Evolutionary conservation across 2,797 vertebrate species (phyloP).

Genomic region (Muscicapa comitata): DNA sequence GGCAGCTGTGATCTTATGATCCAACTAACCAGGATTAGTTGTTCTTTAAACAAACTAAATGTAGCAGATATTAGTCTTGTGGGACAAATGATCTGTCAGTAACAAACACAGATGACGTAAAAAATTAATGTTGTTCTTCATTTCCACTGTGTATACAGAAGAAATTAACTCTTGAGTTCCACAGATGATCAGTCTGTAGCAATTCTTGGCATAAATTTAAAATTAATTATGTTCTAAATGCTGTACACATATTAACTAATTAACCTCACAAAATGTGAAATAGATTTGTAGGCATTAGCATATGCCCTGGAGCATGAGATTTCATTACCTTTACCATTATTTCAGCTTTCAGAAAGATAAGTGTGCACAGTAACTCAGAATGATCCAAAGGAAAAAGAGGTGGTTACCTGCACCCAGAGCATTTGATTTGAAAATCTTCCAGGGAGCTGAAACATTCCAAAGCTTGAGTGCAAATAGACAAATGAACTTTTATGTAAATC

Average conservation of each 20-base stretch:
- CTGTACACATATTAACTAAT: background rate
- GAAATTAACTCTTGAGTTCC: background rate
- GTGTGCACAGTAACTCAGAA: background rate
- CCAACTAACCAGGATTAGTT: background rate
- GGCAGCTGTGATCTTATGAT: background rate
- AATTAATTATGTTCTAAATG: background rate
- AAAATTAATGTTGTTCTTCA: background rate
- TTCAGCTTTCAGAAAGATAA: background rate
- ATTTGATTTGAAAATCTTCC: background rate
- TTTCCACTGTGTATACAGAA: background rate
- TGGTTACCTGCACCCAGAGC: background rate
- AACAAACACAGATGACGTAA: background rate
- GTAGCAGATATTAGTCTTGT: background rate
- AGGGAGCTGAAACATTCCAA: background rate
- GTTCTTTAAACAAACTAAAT: background rate
- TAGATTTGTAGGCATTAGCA: slow-evolving; percentile 25
- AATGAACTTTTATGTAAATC: background rate
- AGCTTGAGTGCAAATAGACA: background rate
- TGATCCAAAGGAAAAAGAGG: background rate
- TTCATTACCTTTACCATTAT: slow-evolving; percentile 33
- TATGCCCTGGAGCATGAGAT: slow-evolving; percentile 10
- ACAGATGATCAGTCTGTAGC: background rate
- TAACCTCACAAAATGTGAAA: slow-evolving; percentile 2
- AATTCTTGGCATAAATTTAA: background rate
- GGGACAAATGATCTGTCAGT: background rate